Conservation (phyloP, 2,797 vertebrate genomes). For the Diglossa cyanea region DNA sequence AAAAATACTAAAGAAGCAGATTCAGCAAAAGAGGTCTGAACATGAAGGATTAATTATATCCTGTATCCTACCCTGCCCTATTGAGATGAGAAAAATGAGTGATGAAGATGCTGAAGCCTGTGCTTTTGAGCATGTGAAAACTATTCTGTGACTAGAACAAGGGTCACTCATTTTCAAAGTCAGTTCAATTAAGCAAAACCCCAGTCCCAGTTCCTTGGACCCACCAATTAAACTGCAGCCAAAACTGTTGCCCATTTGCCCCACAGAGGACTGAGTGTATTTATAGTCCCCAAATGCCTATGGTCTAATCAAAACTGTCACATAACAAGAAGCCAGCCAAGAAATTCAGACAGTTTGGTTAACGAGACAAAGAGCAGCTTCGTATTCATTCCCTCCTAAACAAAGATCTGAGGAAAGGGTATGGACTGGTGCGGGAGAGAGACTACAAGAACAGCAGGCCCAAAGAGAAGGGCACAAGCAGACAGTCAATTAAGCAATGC, state of each 20-base stretch:
- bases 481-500: conserved; percentile 21
- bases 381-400: background rate
- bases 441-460: background rate
- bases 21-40: background rate
- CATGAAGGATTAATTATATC: background rate
- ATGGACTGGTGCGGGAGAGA: background rate
- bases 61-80: background rate
- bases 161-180: background rate
- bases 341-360: conserved; percentile 42
- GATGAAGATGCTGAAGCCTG: background rate
- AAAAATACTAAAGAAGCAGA: background rate
- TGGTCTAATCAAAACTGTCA: conserved; percentile 31
- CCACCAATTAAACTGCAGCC: background rate
- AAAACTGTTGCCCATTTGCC: background rate
- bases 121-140: background rate
- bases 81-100: background rate
- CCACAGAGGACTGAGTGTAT: conserved; percentile 9
- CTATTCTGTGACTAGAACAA: background rate
- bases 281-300: background rate
- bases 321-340: conserved; percentile 23
- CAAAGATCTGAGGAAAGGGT: conserved; percentile 21
- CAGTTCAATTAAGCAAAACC: background rate
- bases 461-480: conserved; percentile 32
- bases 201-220: background rate
- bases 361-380: conserved; percentile 40